A percentile compares a stretch with the other conserved stretches of the same genome.
Evolutionary conservation across 2,888 invertebrate species (phyloP).

Genomic region (Apomyelois bistriatella): DNA sequence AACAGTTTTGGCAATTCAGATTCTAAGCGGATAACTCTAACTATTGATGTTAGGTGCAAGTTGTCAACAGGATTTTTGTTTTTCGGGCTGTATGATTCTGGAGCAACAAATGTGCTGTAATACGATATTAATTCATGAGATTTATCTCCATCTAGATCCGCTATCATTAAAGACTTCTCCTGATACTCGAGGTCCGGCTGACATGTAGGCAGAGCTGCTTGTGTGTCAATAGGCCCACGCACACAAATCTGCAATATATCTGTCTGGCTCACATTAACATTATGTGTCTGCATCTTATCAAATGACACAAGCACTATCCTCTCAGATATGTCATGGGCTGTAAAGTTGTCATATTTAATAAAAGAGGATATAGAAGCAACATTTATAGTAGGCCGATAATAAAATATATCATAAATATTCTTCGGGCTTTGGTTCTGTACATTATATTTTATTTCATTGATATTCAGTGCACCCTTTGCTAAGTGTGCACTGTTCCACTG

Average conservation of each 20-base stretch:
- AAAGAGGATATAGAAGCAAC: slow-evolving; percentile 65
- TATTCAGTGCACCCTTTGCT: slow-evolving; percentile 70
- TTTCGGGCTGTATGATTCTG: slow-evolving; percentile 57
- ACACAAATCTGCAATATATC: slow-evolving; percentile 87
- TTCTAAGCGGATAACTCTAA: slow-evolving; percentile 85
- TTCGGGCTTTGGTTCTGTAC: slow-evolving; percentile 70
- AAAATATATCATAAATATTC: slow-evolving; percentile 62
- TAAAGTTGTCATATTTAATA: slow-evolving; percentile 68
- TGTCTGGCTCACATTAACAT: slow-evolving; percentile 89
- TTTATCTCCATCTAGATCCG: slow-evolving; percentile 87
- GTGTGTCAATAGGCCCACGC: slow-evolving; percentile 50
- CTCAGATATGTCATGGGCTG: slow-evolving; percentile 83
- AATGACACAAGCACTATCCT: slow-evolving; percentile 89
- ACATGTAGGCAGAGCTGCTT: slow-evolving; percentile 71
- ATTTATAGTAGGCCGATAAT: slow-evolving; percentile 56
- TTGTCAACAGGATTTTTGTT: slow-evolving; percentile 57
- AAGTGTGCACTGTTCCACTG: slow-evolving; percentile 83
- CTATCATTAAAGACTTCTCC: slow-evolving; percentile 85
- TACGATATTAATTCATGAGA: slow-evolving; percentile 89
- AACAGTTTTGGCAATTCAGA: slow-evolving; percentile 86
- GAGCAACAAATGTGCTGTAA: slow-evolving; percentile 82
- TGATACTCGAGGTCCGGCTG: slow-evolving; percentile 88
- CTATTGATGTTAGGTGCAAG: slow-evolving; percentile 84
- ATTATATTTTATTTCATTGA: slow-evolving; percentile 64
- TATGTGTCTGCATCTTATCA: slow-evolving; percentile 85